Percentiles rank a stretch among this genome's conserved stretches.
Conservation (phyloP, 1,140 invertebrate genomes). For the Drosophila bocqueti region DNA sequence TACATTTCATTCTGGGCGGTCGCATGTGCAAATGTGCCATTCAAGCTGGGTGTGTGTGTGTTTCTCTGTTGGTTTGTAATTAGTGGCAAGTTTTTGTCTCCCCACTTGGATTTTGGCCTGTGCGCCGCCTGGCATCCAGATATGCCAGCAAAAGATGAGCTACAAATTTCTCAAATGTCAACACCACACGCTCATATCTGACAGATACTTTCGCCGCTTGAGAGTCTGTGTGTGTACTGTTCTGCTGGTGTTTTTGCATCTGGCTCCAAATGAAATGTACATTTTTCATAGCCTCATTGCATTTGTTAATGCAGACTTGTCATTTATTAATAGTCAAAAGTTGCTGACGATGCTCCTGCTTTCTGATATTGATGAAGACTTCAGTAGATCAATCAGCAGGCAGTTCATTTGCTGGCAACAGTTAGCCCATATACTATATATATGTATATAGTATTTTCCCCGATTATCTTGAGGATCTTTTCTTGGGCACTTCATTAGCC, state of each 20-base stretch:
- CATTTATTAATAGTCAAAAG: slow-evolving; percentile 76
- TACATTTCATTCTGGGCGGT: slow-evolving; percentile 59
- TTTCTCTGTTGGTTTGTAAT: slow-evolving; percentile 54
- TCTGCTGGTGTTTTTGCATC: slow-evolving; percentile 55
- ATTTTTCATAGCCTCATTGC: slow-evolving; percentile 71
- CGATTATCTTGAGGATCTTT: slow-evolving; percentile 50
- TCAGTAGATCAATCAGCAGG: slow-evolving; percentile 66
- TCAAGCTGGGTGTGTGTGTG: slow-evolving; percentile 29
- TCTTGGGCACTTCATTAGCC: slow-evolving; percentile 58
- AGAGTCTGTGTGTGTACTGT: not conserved
- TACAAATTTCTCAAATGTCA: slow-evolving; percentile 85
- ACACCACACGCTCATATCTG: slow-evolving; percentile 63
- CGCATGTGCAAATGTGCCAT: slow-evolving; percentile 55
- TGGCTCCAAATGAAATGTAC: slow-evolving; percentile 65
- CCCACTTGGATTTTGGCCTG: slow-evolving; percentile 32
- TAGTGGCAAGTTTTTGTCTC: slow-evolving; percentile 78
- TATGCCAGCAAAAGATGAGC: slow-evolving; percentile 81
- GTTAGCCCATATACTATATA: slow-evolving; percentile 66
- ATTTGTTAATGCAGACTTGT: slow-evolving; percentile 70
- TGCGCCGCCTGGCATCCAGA: slow-evolving; percentile 65
- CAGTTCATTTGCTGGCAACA: slow-evolving; percentile 60
- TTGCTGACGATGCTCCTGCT: slow-evolving; percentile 16
- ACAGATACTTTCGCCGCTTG: slow-evolving; percentile 58
- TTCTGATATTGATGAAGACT: slow-evolving; percentile 58
- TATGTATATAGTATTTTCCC: slow-evolving; percentile 14